Evolutionary conservation across 2,113 vertebrate species (phyloP), one percentile per base, ranked within the genome.

Genomic region (Lepus europaeus): DNA sequence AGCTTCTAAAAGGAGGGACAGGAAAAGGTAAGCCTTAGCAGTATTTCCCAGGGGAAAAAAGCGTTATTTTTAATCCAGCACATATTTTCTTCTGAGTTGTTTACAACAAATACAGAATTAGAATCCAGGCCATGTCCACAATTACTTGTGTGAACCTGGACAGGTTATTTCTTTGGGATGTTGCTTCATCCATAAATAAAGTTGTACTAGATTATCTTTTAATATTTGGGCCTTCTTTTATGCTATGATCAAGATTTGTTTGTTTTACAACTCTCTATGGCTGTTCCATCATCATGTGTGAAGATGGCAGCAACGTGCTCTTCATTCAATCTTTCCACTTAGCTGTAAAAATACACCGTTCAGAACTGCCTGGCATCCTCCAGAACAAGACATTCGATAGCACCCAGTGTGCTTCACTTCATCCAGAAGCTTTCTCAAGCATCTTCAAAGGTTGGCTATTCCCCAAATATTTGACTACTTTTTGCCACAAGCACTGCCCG

Each of bases 401-500:
- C 80, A 33, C 17, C 61, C 96, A 97, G 2, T 56, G 98, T 98
- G 98, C 95, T 98, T 93, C 56, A 33, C 84, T 93, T 98, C 17
- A 3, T 98, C 59, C 96, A 81, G 85, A 97, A 81, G 23, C 95
- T 92, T 95, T 97, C 97, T 92, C 90, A 25, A 69, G 5, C 77
- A 23, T 86, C 95, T 97, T 97, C 97, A 91, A 98, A 96, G 92
- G 98, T 99, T 98, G 96, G 98, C 96, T 91, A 74, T 94, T 93
- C 51, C 89, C 72, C 31, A 93, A 22, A 64, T 91, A 81, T 95
- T 68, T 80, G 3, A 73, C 29, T 9, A 81, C 0, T 70, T 25
- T 90, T 94, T 94, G 31, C 84, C 76, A 64, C 70, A 59, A 59
- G 19, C 76, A 90, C 23, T 56, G 12, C 22, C 94, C 17, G 89